Conservation (phyloP, 2,888 invertebrate species). For the Synanthedon myopaeformis region DNA sequence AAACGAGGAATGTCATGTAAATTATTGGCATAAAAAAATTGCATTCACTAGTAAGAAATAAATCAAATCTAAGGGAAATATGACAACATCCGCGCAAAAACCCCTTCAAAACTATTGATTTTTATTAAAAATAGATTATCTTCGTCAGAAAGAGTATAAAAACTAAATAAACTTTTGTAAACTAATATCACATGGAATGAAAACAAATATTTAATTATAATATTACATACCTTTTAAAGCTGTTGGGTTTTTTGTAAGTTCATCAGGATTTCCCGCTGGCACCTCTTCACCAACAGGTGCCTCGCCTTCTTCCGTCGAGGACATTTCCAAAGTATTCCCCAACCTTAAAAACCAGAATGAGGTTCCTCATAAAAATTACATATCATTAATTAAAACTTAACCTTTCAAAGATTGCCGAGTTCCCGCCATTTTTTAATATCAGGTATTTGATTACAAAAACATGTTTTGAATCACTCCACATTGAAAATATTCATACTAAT, state of each 20-base stretch:
- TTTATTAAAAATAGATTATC: too few relatives aligned
- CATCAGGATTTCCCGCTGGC: conserved; percentile 67
- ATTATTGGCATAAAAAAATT: too few relatives aligned
- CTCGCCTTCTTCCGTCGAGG: conserved; percentile 51
- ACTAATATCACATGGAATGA: too few relatives aligned
- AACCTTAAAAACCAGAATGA: neutral
- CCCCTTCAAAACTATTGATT: too few relatives aligned
- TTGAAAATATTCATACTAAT: conserved; percentile 1
- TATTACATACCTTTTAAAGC: conserved; percentile 68
- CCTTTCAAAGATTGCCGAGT: conserved; percentile 16
- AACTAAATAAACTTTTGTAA: neutral
- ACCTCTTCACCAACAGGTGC: conserved; percentile 37
- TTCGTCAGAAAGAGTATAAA: neutral
- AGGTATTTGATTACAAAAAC: conserved; percentile 1
- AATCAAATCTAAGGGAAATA: too few relatives aligned
- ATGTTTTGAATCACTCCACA: neutral
- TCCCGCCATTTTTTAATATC: conserved; percentile 20
- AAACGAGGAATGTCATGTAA: too few relatives aligned
- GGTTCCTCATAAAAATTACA: conserved; percentile 6
- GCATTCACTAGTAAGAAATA: too few relatives aligned
- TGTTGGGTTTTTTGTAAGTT: conserved; percentile 73
- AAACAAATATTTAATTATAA: neutral
- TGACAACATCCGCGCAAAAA: too few relatives aligned
- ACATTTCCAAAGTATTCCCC: conserved; percentile 24
- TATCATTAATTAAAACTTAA: conserved; percentile 6